phyloP scores from a whole-genome alignment of 2,888 invertebrate species.

The Tenthredo mesomela region DNA sequence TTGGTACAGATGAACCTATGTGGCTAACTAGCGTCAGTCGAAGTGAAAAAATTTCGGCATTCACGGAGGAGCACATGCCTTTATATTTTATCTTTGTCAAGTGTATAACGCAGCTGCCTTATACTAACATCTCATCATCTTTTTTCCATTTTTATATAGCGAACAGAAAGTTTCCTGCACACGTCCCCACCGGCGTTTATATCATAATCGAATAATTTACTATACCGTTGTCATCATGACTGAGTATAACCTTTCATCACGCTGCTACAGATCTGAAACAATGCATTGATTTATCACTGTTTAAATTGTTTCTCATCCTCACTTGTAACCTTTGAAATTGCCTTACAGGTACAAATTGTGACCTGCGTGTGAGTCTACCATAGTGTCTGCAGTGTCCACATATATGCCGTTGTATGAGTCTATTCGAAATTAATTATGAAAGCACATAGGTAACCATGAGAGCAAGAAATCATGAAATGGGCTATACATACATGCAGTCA shows the following conservation, averaged over 20 bases:
- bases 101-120: neutral
- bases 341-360: too few species aligned
- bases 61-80: neutral
- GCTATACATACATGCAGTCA: neutral
- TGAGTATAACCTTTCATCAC: neutral
- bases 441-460: neutral
- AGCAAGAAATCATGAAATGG: neutral
- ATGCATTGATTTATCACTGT: too few species aligned
- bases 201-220: neutral
- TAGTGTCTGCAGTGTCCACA: neutral
- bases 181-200: neutral
- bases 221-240: neutral
- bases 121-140: too few species aligned
- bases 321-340: too few species aligned
- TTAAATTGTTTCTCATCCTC: neutral
- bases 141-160: neutral
- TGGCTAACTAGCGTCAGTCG: neutral
- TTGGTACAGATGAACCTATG: neutral
- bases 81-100: neutral
- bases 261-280: neutral
- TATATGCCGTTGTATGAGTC: neutral
- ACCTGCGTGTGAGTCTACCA: neutral
- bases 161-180: neutral
- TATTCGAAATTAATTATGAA: neutral
- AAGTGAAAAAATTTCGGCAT: neutral